Evolutionary conservation across 64 coral and sea anemone genomes (phyloP), one percentile per base, ranked within the genome.

Genomic region (Actinia tenebrosa): DNA sequence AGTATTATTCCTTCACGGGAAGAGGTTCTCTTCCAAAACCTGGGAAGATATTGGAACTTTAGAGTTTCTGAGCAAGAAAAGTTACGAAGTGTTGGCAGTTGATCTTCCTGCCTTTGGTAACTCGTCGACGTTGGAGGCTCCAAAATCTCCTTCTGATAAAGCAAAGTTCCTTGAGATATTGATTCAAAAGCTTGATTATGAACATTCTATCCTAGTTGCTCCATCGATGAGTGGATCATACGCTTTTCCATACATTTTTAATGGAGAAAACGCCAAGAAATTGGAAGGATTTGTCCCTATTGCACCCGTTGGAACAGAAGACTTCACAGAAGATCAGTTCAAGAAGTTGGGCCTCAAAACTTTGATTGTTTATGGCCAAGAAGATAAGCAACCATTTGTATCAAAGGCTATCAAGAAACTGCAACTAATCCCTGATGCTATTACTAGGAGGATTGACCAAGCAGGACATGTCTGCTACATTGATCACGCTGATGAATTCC

Each of bases 201-300:
- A 58, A 14, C 37, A 89, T 18, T 87, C 84, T 2, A 88, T 98
- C n/a, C 61, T 98, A 4, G 92, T 98, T 23, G 92, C 79, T n/a
- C 96, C 96, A 3, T 98, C 96, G 0, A 91, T 92, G 93, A 94
- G 96, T 50, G 96, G 96, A 15, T 85, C 85, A 3, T 98, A 88
- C 42, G 89, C 89, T 18, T 43, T 98, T 16, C 96, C 96, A 0
- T 94, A 55, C 69, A 89, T 98, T 52, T 89, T 94, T 80, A 61
- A 87, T 27, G 30, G 78, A 79, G 61, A 82, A 27, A 53, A 63
- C 56, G 47, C 10, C 4, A 84, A 77, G 22, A 75, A 72, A 69
- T 19, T 98, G 27, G 80, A 75, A 50, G 96, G 89, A 4, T 98
- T 98, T 83, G 84, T 98, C 16, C 85, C 96, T 8, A 50, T 98